These are phyloP conservation scores for Cheilosia pagana DNA, from an alignment of 2,888 invertebrate species.

Conservation along the genomic window DNA sequence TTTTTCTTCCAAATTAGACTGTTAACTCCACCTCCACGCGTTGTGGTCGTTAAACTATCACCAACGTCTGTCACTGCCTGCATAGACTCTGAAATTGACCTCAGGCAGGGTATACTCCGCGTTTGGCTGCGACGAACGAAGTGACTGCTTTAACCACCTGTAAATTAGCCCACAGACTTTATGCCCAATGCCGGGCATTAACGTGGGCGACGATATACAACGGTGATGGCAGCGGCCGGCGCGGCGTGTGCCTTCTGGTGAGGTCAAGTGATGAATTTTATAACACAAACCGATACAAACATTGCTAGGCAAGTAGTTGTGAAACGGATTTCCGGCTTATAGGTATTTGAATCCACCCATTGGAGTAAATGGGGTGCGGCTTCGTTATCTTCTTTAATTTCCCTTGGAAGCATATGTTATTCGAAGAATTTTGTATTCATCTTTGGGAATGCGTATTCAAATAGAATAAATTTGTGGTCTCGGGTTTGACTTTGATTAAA, in stretches of 20 bases:
- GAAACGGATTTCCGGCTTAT: conserved; percentile 68
- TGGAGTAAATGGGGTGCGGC: background rate
- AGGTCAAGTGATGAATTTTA: conserved; percentile 54
- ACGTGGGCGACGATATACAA: conserved; percentile 31
- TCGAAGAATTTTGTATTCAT: too few relatives aligned
- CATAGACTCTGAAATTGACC: conserved; percentile 40
- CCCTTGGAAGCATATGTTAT: background rate
- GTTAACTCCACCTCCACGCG: conserved; percentile 49
- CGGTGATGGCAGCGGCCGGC: background rate
- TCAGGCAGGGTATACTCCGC: conserved; percentile 17
- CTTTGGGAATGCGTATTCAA: too few relatives aligned
- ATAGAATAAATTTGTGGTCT: too few relatives aligned
- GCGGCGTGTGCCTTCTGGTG: conserved; percentile 48
- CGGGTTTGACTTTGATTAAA: too few relatives aligned
- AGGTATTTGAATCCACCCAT: conserved; percentile 29
- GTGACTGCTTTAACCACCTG: conserved; percentile 51
- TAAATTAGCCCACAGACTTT: conserved; percentile 55
- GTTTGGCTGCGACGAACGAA: background rate
- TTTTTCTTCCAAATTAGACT: conserved; percentile 42
- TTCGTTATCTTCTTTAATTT: too few relatives aligned
- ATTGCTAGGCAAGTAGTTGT: conserved; percentile 21
- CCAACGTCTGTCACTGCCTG: conserved; percentile 51
- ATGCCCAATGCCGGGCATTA: conserved; percentile 2
- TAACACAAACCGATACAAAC: background rate
- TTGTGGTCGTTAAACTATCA: conserved; percentile 63